Evolutionary conservation across 2,797 vertebrate genomes (phyloP).

Genomic region (Macropus fuliginosus): DNA sequence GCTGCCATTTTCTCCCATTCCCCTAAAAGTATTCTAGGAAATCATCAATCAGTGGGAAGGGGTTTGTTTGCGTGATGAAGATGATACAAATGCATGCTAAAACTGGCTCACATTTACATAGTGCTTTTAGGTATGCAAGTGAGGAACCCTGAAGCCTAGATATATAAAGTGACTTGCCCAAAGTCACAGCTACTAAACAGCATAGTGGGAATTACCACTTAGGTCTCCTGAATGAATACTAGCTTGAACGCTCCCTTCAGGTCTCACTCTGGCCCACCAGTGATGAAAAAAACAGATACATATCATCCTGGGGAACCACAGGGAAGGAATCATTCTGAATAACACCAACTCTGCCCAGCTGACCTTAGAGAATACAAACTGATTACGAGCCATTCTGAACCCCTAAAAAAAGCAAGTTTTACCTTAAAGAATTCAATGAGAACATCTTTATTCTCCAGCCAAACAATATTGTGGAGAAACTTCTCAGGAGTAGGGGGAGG

Average conservation of each 20-base stretch:
- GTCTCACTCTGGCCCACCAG: not conserved
- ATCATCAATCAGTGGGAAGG: no score
- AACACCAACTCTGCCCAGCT: not conserved
- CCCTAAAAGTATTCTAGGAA: no score
- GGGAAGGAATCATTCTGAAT: not conserved
- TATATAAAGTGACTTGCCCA: not conserved
- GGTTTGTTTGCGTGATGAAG: no score
- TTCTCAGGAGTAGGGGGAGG: constrained; percentile 71
- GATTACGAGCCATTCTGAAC: not conserved
- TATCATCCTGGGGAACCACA: not conserved
- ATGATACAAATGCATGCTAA: no score
- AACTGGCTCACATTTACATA: no score
- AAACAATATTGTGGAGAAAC: constrained; percentile 72
- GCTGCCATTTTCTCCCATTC: no score
- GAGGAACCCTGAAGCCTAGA: no score
- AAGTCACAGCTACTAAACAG: not conserved
- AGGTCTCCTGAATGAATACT: not conserved
- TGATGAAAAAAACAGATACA: not conserved
- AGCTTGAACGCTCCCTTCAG: not conserved
- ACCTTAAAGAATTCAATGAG: constrained; percentile 80
- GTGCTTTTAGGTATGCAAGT: no score
- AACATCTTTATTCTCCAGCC: constrained; percentile 77
- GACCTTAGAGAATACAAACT: not conserved
- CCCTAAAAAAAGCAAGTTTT: constrained; percentile 36
- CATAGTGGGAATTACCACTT: not conserved